These are phyloP conservation scores for Chroicocephalus ridibundus DNA, from an alignment of 2,113 vertebrate genomes.

Conservation along the genomic window DNA sequence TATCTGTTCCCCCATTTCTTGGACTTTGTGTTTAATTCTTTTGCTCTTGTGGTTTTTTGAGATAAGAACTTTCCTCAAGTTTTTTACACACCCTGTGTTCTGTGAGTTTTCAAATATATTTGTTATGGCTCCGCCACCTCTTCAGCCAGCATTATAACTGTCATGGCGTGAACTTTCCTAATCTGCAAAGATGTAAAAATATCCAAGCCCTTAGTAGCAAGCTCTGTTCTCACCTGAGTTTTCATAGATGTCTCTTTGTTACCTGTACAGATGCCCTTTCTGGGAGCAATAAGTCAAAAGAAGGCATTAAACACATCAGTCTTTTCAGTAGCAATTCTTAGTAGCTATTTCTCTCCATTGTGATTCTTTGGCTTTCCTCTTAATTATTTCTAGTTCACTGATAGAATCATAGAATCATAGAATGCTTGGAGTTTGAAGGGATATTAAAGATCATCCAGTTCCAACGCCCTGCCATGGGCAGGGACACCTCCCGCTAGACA, in stretches of 20 bases:
- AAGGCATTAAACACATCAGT: neutral
- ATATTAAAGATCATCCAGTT: neutral
- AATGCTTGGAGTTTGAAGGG: neutral
- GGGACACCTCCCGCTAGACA: neutral
- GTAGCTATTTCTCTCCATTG: neutral
- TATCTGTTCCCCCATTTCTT: neutral
- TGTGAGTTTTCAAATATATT: neutral
- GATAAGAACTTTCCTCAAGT: neutral
- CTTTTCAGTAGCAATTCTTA: neutral
- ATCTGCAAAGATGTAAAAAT: neutral
- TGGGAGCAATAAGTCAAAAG: neutral
- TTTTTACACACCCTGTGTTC: neutral
- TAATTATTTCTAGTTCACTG: neutral
- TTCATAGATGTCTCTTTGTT: neutral
- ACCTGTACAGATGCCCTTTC: neutral
- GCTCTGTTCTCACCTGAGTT: neutral
- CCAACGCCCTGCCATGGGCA: neutral
- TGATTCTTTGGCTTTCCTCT: neutral
- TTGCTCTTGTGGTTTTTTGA: neutral
- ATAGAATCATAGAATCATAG: neutral
- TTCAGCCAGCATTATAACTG: neutral
- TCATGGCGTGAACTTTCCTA: neutral
- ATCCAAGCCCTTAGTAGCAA: neutral
- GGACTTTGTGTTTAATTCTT: neutral
- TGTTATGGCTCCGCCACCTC: neutral